Conservation (phyloP, 2,797 vertebrate genomes). For the Masticophis lateralis region DNA sequence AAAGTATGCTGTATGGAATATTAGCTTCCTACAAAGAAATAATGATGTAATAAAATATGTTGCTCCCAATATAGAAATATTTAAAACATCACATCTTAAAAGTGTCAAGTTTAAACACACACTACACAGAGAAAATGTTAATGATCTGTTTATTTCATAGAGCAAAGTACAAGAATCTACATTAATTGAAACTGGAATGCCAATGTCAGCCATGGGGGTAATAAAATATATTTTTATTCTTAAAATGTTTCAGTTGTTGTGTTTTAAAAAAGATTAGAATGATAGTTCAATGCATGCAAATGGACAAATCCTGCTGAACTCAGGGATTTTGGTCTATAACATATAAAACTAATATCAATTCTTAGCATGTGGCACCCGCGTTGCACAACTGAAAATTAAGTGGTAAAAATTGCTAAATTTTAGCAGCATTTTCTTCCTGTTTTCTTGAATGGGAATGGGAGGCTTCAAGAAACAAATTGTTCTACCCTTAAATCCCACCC, state of each 20-base stretch:
- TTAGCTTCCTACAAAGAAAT: slow-evolving; percentile 17
- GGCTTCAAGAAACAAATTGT: background rate
- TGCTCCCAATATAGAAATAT: background rate
- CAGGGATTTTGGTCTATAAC: background rate
- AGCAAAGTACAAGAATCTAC: slow-evolving; percentile 27
- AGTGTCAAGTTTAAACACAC: background rate
- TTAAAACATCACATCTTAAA: slow-evolving; percentile 25
- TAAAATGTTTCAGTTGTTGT: slow-evolving; percentile 59
- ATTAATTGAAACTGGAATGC: slow-evolving; percentile 14
- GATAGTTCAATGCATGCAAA: background rate
- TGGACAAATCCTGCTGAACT: background rate
- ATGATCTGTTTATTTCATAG: slow-evolving; percentile 40
- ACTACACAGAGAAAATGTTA: background rate
- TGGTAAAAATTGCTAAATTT: background rate
- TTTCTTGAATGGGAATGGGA: background rate
- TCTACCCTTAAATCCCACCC: background rate
- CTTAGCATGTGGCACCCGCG: background rate
- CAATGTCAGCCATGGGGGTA: background rate
- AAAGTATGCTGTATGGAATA: background rate
- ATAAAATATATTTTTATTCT: slow-evolving; percentile 44
- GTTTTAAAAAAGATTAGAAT: slow-evolving; percentile 46
- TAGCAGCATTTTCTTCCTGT: background rate
- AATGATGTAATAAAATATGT: slow-evolving; percentile 30
- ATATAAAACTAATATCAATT: background rate
- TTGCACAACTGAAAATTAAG: background rate